A percentile compares a stretch with the other conserved stretches of the same genome.
Conservation (phyloP, 1,140 invertebrate genomes). For the Brachionus sp. region DNA sequence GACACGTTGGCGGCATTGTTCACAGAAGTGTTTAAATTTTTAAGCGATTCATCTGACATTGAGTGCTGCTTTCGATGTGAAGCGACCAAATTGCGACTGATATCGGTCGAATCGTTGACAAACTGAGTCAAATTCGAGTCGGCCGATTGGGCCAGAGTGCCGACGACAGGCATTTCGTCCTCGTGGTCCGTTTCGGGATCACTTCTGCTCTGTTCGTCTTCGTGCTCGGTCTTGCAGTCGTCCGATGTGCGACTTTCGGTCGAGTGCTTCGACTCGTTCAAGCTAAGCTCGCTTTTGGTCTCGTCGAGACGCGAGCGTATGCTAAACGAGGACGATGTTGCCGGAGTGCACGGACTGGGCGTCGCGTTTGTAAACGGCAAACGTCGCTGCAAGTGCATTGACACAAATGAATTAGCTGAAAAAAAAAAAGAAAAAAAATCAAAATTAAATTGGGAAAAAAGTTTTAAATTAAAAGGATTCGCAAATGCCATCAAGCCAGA, state of each 20-base stretch:
- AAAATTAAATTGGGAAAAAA: background rate
- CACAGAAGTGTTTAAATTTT: background rate
- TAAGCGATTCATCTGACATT: constrained; percentile 45
- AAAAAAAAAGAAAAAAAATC: background rate
- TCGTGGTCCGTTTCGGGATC: background rate
- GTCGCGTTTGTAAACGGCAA: constrained; percentile 14
- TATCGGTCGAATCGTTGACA: constrained; percentile 5
- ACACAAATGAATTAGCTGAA: constrained; percentile 42
- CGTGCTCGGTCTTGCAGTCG: background rate
- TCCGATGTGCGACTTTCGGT: background rate
- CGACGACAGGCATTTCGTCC: background rate
- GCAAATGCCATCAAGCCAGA: background rate
- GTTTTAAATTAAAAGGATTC: no score
- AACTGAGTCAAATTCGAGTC: constrained; percentile 11
- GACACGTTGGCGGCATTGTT: background rate
- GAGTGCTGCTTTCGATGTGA: constrained; percentile 42
- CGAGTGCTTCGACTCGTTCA: constrained; percentile 18
- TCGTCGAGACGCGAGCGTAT: background rate
- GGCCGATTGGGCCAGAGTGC: background rate
- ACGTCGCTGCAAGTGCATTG: background rate
- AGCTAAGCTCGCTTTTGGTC: background rate
- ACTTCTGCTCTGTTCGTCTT: background rate
- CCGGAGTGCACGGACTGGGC: background rate
- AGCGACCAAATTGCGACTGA: background rate
- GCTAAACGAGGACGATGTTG: background rate